Evolutionary conservation across 1,140 invertebrate species (phyloP), one percentile per base, ranked within the genome.

Genomic region (Drosophila ogumai): DNA sequence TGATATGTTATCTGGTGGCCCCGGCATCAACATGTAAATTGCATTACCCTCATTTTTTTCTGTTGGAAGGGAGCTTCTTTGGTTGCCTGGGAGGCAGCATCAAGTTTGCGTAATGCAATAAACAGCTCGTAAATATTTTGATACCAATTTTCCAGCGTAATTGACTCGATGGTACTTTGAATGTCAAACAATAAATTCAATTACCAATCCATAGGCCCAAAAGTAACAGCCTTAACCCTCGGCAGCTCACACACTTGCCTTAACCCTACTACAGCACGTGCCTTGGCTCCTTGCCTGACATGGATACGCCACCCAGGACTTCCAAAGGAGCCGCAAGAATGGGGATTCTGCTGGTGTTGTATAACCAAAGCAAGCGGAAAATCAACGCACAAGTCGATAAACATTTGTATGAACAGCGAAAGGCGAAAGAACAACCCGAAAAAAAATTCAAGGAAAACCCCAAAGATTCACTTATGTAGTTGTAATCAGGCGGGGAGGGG

Each of bases 111-210:
- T 90, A 90, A 90, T 90, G 81, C 86, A 90, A 90, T 90, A 90
- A 90, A 90, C 85, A 90, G 85, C 81, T 90, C 85, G 85, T 90
- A 90, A 90, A 90, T 90, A 90, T 90, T 90, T 90, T 90, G 85
- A 90, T 90, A 90, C 85, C 86, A 90, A 90, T 90, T 90, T 90
- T 85, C 74, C 85, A 79, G 75, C 81, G 86, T 90, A 90, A 90
- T 90, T 90, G 85, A 90, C 81, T 85, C 78, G 78, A 90, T 64
- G 81, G 75, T 90, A 90, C 85, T 90, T 90, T 90, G 67, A 90
- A 79, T 90, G 85, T 90, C 85, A 90, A 90, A 90, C 85, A 90
- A 90, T 90, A 90, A 90, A 90, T 90, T 90, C 85, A 90, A 90
- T 90, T 90, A 90, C 86, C 78, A 90, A 90, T 81, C 77, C 77